Conservation (phyloP, 2,888 invertebrate genomes). For the Acronicta leporina region DNA sequence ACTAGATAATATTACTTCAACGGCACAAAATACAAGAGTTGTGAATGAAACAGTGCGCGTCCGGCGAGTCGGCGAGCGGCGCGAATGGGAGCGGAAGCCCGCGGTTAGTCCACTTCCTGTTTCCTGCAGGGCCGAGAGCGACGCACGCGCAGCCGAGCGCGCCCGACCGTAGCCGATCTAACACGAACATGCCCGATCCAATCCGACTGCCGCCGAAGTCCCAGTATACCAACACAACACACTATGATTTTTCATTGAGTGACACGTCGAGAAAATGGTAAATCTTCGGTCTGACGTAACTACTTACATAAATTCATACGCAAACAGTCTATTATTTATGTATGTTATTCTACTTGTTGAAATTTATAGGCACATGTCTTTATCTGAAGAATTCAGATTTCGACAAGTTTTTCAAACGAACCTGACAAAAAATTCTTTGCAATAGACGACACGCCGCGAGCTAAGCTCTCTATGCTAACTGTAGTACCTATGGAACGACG, state of each 20-base stretch:
- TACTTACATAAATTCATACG: conserved; percentile 31
- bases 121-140: conserved; percentile 86
- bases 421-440: conserved; percentile 16
- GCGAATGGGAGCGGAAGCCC: conserved; percentile 89
- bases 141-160: conserved; percentile 81
- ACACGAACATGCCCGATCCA: conserved; percentile 53
- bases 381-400: conserved; percentile 37
- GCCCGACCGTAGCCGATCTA: conserved; percentile 70
- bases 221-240: conserved; percentile 6
- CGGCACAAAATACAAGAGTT: conserved; percentile 76
- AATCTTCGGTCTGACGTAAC: conserved; percentile 31
- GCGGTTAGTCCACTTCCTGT: conserved; percentile 90
- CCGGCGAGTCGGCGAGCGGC: conserved; percentile 72
- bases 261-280: conserved; percentile 47
- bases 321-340: conserved; percentile 27
- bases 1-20: conserved; percentile 75
- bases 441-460: conserved; percentile 10
- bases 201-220: conserved; percentile 48
- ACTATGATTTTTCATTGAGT: conserved; percentile 48
- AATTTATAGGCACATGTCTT: conserved; percentile 30
- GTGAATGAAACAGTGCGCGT: conserved; percentile 85
- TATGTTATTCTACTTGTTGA: conserved; percentile 44
- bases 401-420: conserved; percentile 17
- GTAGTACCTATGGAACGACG: no score
- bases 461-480: no score